Base-by-base conservation (phyloP, 2,113 vertebrate species). In the Caloenas nicobarica region DNA sequence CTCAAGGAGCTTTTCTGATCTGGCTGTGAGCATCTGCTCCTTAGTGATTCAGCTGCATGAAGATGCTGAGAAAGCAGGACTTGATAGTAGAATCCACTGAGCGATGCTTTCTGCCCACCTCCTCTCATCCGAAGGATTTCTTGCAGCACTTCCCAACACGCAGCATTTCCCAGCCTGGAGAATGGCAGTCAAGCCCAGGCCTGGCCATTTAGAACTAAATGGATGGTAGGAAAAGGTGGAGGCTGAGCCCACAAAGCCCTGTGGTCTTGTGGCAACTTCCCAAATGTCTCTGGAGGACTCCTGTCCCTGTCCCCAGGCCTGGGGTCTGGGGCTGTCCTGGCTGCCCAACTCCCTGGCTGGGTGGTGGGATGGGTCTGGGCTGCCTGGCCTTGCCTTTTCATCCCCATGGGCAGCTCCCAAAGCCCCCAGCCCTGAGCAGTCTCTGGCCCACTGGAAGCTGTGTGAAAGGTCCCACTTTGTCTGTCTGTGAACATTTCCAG, bases 361-460 rank as follows among this genome's bases (percentile, higher is more conserved):
- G 36, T 1, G 13, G 34, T 40, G 57, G 5, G 9, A 34, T 9
- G 11, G 12, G 15, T 65, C 16, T 4, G 7, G 24, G 46, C 34
- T 65, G 31, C 25, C 56, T 16, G 12, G 5, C 4, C 19, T 15
- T 77, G 18, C 44, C 34, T 10, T 62, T 26, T 6, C 21, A 29
- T 13, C 6, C 6, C 48, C 51, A 10, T 36, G 22, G 13, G 8
- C 25, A 76, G 11, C 4, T 3, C 11, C 14, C 4, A 1, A 26
- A 36, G 7, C 18, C 44, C 7, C 26, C 31, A 87, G 60, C 7
- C 24, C 28, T 1, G 2, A 68, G 48, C 17, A 76, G 16, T 31
- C 5, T 33, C n/a, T 36, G 24, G 4, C 31, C 51, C 0, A 0
- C 46, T 73, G 40, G 50, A 40, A 65, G 5, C 16, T 72, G 13